These are phyloP conservation scores for Nephotettix cincticeps DNA, from an alignment of 1,140 invertebrate genomes.

Conservation along the genomic window DNA sequence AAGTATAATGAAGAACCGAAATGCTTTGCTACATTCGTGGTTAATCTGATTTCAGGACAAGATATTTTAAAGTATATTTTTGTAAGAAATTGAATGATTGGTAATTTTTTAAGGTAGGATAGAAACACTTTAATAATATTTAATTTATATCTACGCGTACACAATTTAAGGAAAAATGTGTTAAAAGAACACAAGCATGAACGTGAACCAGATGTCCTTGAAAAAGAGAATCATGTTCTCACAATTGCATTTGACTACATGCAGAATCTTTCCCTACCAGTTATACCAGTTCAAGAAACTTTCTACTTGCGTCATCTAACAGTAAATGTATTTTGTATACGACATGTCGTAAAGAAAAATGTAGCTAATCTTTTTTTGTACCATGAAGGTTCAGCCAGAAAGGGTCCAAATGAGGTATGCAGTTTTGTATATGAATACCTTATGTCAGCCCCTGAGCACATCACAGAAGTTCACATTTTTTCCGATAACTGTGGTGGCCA, in stretches of 20 bases:
- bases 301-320: slow-evolving; percentile 37
- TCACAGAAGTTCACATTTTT: slow-evolving; percentile 25
- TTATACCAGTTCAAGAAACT: slow-evolving; percentile 28
- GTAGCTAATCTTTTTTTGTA: slow-evolving; percentile 38
- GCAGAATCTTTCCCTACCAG: slow-evolving; percentile 41
- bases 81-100: too few relatives aligned
- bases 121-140: too few relatives aligned
- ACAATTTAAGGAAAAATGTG: too few relatives aligned
- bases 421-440: slow-evolving; percentile 36
- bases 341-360: slow-evolving; percentile 36
- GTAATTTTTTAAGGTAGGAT: too few relatives aligned
- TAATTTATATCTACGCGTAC: too few relatives aligned
- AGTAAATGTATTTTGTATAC: slow-evolving; percentile 35
- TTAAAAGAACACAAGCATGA: too few relatives aligned
- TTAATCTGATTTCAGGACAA: too few relatives aligned
- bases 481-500: slow-evolving; percentile 30
- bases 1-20: too few relatives aligned
- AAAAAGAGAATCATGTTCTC: slow-evolving; percentile 31
- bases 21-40: too few relatives aligned
- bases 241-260: slow-evolving; percentile 44
- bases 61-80: too few relatives aligned
- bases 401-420: slow-evolving; percentile 39
- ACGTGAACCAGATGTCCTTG: too few relatives aligned
- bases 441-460: not conserved
- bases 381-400: slow-evolving; percentile 38